phyloP scores from a whole-genome alignment of 2,888 invertebrate species.

The Ganaspis brasiliensis region DNA sequence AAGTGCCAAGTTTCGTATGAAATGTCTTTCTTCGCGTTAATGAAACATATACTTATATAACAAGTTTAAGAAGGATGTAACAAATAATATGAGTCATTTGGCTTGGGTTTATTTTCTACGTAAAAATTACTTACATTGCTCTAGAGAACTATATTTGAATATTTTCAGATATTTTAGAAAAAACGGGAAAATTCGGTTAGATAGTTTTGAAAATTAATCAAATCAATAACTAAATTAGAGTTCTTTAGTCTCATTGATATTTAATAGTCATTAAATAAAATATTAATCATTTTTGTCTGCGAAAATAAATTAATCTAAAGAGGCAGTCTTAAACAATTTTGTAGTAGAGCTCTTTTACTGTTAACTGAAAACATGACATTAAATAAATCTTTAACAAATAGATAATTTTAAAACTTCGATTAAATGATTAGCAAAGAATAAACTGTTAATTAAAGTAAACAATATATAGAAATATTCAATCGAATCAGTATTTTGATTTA shows the following conservation, averaged over 20 bases:
- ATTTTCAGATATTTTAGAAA: not conserved
- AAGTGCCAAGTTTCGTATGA: slow-evolving; percentile 69
- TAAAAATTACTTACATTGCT: slow-evolving; percentile 2
- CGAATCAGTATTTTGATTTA: not conserved
- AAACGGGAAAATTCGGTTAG: not conserved
- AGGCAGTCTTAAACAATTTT: slow-evolving; percentile 3
- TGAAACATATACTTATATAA: slow-evolving; percentile 54
- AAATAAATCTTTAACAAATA: not conserved
- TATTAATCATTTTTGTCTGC: not conserved
- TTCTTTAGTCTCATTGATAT: not conserved
- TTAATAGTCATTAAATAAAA: not conserved
- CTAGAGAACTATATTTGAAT: not conserved
- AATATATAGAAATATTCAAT: not conserved
- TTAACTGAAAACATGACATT: not conserved
- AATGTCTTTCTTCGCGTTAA: slow-evolving; percentile 65
- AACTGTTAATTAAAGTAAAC: not conserved
- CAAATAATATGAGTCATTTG: slow-evolving; percentile 11
- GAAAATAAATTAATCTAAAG: not conserved
- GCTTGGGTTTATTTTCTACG: not conserved
- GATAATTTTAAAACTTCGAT: not conserved
- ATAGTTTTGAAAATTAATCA: not conserved
- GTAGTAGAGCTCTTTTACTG: slow-evolving; percentile 11
- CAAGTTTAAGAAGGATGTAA: not conserved
- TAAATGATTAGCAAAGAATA: not conserved
- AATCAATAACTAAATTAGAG: not conserved